Base-by-base conservation (phyloP, 2,888 invertebrate genomes). In the Diaphora mendica region DNA sequence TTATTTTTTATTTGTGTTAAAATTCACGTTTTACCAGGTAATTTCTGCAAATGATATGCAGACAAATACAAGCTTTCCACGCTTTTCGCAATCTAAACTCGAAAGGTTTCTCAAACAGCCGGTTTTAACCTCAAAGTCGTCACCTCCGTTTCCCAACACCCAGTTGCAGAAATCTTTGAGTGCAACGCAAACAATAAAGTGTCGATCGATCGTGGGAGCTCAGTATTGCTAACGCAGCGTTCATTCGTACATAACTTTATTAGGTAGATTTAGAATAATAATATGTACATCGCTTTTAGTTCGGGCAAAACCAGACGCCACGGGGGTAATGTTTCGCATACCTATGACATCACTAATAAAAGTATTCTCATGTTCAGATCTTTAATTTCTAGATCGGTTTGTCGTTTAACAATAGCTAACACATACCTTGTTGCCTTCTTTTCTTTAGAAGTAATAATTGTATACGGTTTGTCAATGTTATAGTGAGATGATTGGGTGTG, bases 141-240 rank as follows among this genome's bases (percentile, higher is more conserved):
- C 89, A 90, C 88, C 91, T 90, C 87, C 85, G 85, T 95, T 94
- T 92, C 94, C 86, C 91, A 94, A 94, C 90, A 91, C 82, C 90
- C 89, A 90, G 90, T 84, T 94, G 95, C 94, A 93, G 93, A 94
- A 93, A 93, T 92, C 92, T 91, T 92, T 89, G 89, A 94, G 92
- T 92, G 93, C 91, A 93, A 86, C 87, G 89, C 92, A 92, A 95
- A 95, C 94, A 95, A 94, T 94, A 91, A 62, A 88, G 89, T 88
- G 88, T 85, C 85, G 89, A 86, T 92, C 94, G 94, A 86, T 92
- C 94, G 94, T 95, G 94, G 93, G 95, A 94, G 93, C 87, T 87
- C 80, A 84, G 88, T 85, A 87, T 85, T 89, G 89, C 89, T 86
- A 88, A 82, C 87, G 81, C 86, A 87, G 88, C 90, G 85, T 88